Conservation (phyloP, 1,140 invertebrate genomes). For the Chrysomallon squamiferum region DNA sequence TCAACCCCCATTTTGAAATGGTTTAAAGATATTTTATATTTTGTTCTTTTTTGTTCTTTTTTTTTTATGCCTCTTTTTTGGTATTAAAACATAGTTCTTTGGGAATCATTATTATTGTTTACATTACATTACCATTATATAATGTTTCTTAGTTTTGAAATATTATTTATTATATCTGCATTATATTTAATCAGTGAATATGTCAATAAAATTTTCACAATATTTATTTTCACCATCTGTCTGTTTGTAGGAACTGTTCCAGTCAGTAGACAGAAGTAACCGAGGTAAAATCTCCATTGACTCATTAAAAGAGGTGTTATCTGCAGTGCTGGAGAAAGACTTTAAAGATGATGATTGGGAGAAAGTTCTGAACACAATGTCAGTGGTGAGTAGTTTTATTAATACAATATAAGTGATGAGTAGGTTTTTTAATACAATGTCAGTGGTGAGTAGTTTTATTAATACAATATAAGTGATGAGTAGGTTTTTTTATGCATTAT, state of each 20-base stretch:
- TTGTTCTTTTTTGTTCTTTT: too few species aligned
- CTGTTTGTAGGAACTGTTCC: conserved; percentile 41
- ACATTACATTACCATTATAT: too few species aligned
- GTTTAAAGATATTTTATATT: too few species aligned
- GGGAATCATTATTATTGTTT: too few species aligned
- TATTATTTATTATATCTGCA: too few species aligned
- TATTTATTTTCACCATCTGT: too few species aligned
- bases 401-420: background rate
- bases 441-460: conserved; percentile 22
- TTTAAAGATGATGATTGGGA: conserved; percentile 26
- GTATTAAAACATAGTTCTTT: too few species aligned
- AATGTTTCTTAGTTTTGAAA: too few species aligned
- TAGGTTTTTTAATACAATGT: conserved; percentile 20
- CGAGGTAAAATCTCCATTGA: conserved; percentile 40
- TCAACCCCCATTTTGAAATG: too few species aligned
- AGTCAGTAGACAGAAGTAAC: conserved; percentile 35
- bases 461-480: background rate
- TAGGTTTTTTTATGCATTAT: conserved; percentile 21
- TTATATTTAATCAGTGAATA: too few species aligned
- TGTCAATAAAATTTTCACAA: too few species aligned
- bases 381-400: conserved; percentile 22
- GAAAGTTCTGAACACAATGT: conserved; percentile 26
- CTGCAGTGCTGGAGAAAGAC: conserved; percentile 26
- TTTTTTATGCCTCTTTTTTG: too few species aligned
- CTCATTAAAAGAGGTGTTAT: conserved; percentile 39